Evolutionary conservation across 1,140 invertebrate species (phyloP), one percentile per base, ranked within the genome.

Genomic region (Drosophila baimaii): DNA sequence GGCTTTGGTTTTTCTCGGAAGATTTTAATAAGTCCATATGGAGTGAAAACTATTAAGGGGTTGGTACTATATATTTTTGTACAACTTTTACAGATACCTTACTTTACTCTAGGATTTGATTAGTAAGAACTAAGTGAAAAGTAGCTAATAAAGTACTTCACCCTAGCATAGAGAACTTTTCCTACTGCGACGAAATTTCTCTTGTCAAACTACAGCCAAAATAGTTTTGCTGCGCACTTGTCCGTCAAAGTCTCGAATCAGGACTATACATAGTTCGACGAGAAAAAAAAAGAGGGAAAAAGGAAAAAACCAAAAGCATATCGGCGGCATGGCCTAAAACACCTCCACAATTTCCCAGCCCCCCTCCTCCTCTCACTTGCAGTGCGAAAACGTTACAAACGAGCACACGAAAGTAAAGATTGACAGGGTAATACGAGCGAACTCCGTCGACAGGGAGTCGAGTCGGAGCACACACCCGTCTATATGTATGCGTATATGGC

Each of bases 401-500:
- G 70, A 59, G 63, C 75, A 33, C 75, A 77, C 75, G 63, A 69
- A 77, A 77, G 73, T 77, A 77, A 72, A 76, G 63, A 77, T 77
- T 77, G 75, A 77, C 75, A 77, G 75, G 62, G 75, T 77, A 77
- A 77, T 77, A 69, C 73, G 55, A 77, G 64, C 39, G 63, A 61
- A 62, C 66, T 72, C 43, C 47, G 72, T 77, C 75, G 72, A 77
- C 75, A 77, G 75, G 65, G 72, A 77, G 72, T 68, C 72, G 74
- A n/a, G n/a, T 77, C 74, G 54, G 63, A 17, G 41, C 56, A 49
- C 65, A 70, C 65, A 46, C 33, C 27, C 29, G 17, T 52, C 35
- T n/a, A 41, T 33, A 44, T 37, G 33, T 35, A 46, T n/a, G 49
- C 49, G 17, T 35, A 54, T 54, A 33, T 54, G 19, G 31, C 46